Conservation (phyloP, 2,797 vertebrate species). For the Epinephelus awoara region DNA sequence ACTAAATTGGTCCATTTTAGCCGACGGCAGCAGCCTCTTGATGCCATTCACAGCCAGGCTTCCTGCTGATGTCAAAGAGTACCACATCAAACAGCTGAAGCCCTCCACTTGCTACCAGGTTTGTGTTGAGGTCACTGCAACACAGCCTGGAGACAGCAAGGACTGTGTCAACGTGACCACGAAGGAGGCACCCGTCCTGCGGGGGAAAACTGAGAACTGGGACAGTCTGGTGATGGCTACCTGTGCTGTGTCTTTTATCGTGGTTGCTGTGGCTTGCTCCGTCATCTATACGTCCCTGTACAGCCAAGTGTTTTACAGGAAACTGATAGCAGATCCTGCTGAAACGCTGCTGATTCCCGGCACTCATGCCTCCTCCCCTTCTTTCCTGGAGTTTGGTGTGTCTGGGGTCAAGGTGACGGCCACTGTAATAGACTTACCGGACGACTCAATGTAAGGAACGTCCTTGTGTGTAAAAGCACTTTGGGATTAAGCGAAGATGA, state of each 20-base stretch:
- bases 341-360: slow-evolving; percentile 82
- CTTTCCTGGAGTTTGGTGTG: slow-evolving; percentile 78
- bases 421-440: slow-evolving; percentile 91
- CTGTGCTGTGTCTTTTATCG: slow-evolving; percentile 86
- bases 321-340: slow-evolving; percentile 78
- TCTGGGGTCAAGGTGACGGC: slow-evolving; percentile 89
- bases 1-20: slow-evolving; percentile 90
- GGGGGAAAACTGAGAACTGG: slow-evolving; percentile 73
- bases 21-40: slow-evolving; percentile 73
- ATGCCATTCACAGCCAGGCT: slow-evolving; percentile 89
- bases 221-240: slow-evolving; percentile 83
- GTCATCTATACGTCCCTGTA: slow-evolving; percentile 85
- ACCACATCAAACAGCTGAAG: slow-evolving; percentile 92
- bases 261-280: slow-evolving; percentile 85
- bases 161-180: slow-evolving; percentile 93
- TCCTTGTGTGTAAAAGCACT: slow-evolving; percentile 36
- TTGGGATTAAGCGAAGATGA: slow-evolving; percentile 64
- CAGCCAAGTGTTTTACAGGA: slow-evolving; percentile 79
- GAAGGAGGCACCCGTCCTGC: slow-evolving; percentile 77
- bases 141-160: slow-evolving; percentile 85
- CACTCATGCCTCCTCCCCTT: slow-evolving; percentile 81
- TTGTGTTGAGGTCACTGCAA: slow-evolving; percentile 89
- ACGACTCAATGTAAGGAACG: slow-evolving; percentile 84
- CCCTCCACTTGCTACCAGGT: slow-evolving; percentile 92
- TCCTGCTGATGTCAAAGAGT: slow-evolving; percentile 90